Conservation (phyloP, 2,113 vertebrate genomes). For the Rhinolophus ferrumequinum region DNA sequence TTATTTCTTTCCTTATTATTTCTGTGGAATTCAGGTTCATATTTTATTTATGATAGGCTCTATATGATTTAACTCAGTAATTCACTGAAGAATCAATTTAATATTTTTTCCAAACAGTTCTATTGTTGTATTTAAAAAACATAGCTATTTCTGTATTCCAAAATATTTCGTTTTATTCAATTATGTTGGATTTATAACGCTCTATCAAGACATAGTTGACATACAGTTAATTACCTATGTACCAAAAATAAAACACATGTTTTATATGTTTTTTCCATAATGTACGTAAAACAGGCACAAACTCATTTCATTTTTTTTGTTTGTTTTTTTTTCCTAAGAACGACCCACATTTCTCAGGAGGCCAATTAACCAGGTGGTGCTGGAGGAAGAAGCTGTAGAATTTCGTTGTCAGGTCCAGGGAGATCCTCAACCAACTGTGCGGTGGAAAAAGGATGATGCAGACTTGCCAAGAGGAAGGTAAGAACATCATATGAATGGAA, state of each 20-base stretch:
- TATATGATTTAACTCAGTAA: background rate
- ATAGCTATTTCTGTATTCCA: background rate
- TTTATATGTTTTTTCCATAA: background rate
- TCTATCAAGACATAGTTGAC: background rate
- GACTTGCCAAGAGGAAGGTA: slow-evolving; percentile 97
- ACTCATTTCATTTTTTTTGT: slow-evolving; percentile 15
- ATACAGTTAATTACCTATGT: background rate
- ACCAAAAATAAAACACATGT: background rate
- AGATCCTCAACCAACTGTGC: slow-evolving; percentile 95
- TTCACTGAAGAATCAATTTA: slow-evolving; percentile 21
- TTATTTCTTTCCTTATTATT: background rate
- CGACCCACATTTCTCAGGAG: slow-evolving; percentile 96
- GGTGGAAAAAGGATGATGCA: slow-evolving; percentile 96
- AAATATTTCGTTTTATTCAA: background rate
- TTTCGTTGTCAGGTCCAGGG: slow-evolving; percentile 98
- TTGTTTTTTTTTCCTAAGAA: slow-evolving; percentile 87
- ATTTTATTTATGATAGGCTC: background rate
- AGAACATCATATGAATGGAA: background rate
- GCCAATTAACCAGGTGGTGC: slow-evolving; percentile 98
- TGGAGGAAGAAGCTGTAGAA: slow-evolving; percentile 96
- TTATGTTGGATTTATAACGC: background rate
- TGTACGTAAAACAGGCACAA: background rate
- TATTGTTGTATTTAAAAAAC: background rate
- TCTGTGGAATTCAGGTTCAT: background rate
- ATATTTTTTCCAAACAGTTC: background rate